Base-by-base conservation (phyloP, 2,113 vertebrate genomes). In the Tauraco erythrolophus region DNA sequence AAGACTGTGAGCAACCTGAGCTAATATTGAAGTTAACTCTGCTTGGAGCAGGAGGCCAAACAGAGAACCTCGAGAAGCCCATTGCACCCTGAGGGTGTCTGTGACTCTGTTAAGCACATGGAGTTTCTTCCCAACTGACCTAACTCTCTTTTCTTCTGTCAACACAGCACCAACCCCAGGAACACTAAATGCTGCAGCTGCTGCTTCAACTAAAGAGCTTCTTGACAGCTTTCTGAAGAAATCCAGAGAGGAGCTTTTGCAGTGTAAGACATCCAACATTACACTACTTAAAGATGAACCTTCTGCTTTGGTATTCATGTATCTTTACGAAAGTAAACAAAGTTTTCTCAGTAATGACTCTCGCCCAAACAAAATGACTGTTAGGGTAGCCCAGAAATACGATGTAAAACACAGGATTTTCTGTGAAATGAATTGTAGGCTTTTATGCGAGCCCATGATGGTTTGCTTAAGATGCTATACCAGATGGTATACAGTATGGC, bases 231-330 rank as follows among this genome's bases (percentile, higher is more conserved):
- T 98, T 61, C 78, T 97, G 91, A 96, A 90, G 80, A 98, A 98
- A 95, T 57, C 97, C 66, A 98, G 99, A 96, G 43, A 39, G 7
- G 98, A 99, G 18, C 99, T 99, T 41, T 72, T 99, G 84, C 96
- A 98, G 25, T 99, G 99, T 99, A 98, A 99, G 99, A 97, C 57
- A 58, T 45, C 7, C 43, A 28, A n/a, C 0, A 2, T 75, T 74
- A 22, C 9, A 8, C 3, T 78, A 35, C 31, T 65, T 82, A 66
- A 62, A 79, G 33, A 79, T 33, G 12, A 76, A 22, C 45, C 78
- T 79, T 41, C 30, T 56, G 46, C n/a, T 81, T 66, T 0, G 5
- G 16, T 31, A 28, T 62, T 50, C 4, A 4, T 41, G 16, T 78
- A 54, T 66, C 64, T 92, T 65, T 86, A 28, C 21, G 10, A 84